Conservation (phyloP, 2,888 invertebrate species). For the Amaurobius ferox region DNA sequence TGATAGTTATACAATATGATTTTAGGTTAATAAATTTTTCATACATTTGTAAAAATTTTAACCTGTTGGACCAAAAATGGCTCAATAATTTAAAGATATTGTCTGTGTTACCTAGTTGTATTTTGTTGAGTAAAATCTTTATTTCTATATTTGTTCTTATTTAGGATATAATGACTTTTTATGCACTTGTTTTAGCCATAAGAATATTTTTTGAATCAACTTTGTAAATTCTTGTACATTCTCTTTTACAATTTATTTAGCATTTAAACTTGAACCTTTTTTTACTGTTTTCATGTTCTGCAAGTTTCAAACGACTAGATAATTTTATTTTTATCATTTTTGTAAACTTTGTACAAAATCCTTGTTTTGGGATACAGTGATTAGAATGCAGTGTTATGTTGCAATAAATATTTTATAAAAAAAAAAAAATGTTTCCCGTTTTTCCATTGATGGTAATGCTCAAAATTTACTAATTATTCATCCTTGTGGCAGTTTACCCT, state of each 20-base stretch:
- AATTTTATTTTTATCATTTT: constrained; percentile 34
- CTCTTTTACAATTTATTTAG: constrained; percentile 19
- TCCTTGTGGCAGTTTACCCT: too few relatives aligned
- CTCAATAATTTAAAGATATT: constrained; percentile 50
- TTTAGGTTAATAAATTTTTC: constrained; percentile 50
- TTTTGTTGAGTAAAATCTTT: constrained; percentile 42
- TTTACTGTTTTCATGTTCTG: not conserved
- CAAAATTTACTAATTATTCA: too few relatives aligned
- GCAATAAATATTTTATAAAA: constrained; percentile 66
- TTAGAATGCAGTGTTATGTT: constrained; percentile 67
- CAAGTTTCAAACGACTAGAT: not conserved
- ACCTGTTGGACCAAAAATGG: constrained; percentile 30
- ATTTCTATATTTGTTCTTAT: constrained; percentile 39
- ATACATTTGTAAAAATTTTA: constrained; percentile 19
- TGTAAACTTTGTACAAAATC: constrained; percentile 63
- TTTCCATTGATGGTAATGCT: too few relatives aligned
- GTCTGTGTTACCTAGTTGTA: constrained; percentile 36
- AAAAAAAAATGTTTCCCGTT: too few relatives aligned
- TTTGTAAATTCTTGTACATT: constrained; percentile 70
- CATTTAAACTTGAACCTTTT: not conserved
- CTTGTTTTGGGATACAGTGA: constrained; percentile 44
- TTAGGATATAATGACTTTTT: constrained; percentile 32
- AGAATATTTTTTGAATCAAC: constrained; percentile 31
- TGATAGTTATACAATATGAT: constrained; percentile 63
- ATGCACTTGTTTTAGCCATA: constrained; percentile 64